Base-by-base conservation (phyloP, 2,888 invertebrate species). In the Dynastes tityus region DNA sequence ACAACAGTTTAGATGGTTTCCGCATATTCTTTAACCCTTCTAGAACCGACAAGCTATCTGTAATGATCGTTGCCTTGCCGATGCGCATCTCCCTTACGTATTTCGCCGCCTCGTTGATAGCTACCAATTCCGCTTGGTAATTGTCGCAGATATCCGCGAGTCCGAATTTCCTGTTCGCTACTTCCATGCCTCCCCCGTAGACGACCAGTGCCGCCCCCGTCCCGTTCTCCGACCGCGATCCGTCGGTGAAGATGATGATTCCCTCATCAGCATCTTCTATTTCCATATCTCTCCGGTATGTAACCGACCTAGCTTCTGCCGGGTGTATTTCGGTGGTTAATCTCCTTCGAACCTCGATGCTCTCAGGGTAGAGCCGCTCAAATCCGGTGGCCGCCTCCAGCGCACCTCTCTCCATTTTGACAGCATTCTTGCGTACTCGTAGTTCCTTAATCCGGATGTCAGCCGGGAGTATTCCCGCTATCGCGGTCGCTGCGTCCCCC, bases 111-210 rank as follows among this genome's bases (percentile, higher is more conserved):
- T 1, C 37, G 61, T 74, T 61, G 11, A 74, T 32, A 9, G 45
- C 58, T 16, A 61, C 2, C 27, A 74, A 13, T 61, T 74, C 75
- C 16, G 75, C 75, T 13, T 73, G 74, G 37, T 37, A 37, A 2
- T 37, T 37, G 37, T 37, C 37, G 37, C 5, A 37, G 16, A 16
- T 16, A 16, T 16, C 16, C 16, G 16, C 16, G 16, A 16, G 16
- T 16, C 16, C 16, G 16, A 16, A 16, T 16, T 16, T 16, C 16
- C 16, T 16, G 16, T 16, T 16, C 16, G 16, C 16, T 16, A 16
- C 16, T 16, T 16, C 16, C 16, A 16, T 16, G 16, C 16, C 16
- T 16, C 16, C 16, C 16, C 16, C 16, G 16, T 16, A 16, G 16
- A 16, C 16, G 16, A 16, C 16, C 16, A 16, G 16, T 16, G 16